phyloP scores from a whole-genome alignment of 2,888 invertebrate species.

The Pseudanteris insignis region DNA sequence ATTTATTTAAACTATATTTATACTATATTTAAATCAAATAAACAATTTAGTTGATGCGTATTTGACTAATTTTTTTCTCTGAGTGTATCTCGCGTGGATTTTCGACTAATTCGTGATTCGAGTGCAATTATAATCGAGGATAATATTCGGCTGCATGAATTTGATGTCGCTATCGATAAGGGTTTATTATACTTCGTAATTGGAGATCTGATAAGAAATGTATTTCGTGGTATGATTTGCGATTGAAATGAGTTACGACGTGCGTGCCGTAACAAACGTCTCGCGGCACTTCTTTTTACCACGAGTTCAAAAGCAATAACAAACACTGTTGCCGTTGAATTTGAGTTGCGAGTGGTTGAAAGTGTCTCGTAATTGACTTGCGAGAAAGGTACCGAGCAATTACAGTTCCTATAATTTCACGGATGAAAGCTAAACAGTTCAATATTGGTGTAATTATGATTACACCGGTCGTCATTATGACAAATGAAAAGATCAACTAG shows the following conservation, averaged over 20 bases:
- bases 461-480: conserved; percentile 20
- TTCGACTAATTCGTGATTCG: too few species aligned
- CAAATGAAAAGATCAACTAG: conserved; percentile 24
- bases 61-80: too few species aligned
- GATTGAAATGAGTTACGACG: neutral
- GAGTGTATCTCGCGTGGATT: too few species aligned
- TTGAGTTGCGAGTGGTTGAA: conserved; percentile 15
- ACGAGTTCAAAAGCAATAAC: conserved; percentile 11
- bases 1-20: too few species aligned
- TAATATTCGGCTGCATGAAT: too few species aligned
- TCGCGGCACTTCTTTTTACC: conserved; percentile 1
- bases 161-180: too few species aligned
- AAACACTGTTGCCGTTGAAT: conserved; percentile 14
- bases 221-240: conserved; percentile 11
- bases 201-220: conserved; percentile 7
- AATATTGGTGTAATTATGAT: conserved; percentile 30
- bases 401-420: conserved; percentile 26
- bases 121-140: too few species aligned
- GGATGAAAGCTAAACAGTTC: conserved; percentile 28
- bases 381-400: conserved; percentile 16
- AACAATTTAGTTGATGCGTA: too few species aligned
- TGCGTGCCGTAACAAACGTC: neutral
- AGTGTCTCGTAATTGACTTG: conserved; percentile 22
- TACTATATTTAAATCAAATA: too few species aligned
- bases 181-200: conserved; percentile 10